Conservation (phyloP, 1,140 invertebrate genomes). For the Chelonus insularis region DNA sequence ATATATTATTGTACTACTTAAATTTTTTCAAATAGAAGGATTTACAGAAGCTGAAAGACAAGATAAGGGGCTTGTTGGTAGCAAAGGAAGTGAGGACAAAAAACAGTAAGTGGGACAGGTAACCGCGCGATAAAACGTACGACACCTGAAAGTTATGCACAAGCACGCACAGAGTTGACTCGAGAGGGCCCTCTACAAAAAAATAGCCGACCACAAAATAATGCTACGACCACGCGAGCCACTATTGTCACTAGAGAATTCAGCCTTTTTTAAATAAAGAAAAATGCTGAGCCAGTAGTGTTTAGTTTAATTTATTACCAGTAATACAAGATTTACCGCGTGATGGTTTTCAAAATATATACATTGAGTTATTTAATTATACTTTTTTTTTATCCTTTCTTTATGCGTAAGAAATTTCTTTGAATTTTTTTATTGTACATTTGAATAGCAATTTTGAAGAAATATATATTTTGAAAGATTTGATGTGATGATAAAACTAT, state of each 20-base stretch:
- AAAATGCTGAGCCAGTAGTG: background rate
- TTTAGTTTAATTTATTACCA: too few species aligned
- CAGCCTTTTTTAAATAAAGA: background rate
- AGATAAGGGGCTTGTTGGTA: conserved; percentile 41
- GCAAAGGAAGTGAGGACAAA: conserved; percentile 25
- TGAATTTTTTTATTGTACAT: too few species aligned
- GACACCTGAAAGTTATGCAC: conserved; percentile 54
- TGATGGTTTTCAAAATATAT: too few species aligned
- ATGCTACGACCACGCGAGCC: conserved; percentile 12
- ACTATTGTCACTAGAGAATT: background rate
- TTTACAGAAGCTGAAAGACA: conserved; percentile 33
- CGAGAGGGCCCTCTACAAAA: conserved; percentile 17
- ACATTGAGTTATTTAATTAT: background rate
- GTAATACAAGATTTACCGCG: too few species aligned
- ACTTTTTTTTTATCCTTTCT: background rate
- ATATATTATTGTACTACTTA: background rate
- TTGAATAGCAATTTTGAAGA: too few species aligned
- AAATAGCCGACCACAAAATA: conserved; percentile 13
- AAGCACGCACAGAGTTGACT: conserved; percentile 48
- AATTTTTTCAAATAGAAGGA: conserved; percentile 27
- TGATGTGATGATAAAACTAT: conserved; percentile 42
- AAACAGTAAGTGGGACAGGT: conserved; percentile 57
- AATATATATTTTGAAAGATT: conserved; percentile 14
- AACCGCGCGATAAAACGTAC: conserved; percentile 51
- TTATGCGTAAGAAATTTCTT: too few species aligned